phyloP scores from a whole-genome alignment of 2,113 vertebrate genomes.

The Tenebrosternarchus preto region DNA sequence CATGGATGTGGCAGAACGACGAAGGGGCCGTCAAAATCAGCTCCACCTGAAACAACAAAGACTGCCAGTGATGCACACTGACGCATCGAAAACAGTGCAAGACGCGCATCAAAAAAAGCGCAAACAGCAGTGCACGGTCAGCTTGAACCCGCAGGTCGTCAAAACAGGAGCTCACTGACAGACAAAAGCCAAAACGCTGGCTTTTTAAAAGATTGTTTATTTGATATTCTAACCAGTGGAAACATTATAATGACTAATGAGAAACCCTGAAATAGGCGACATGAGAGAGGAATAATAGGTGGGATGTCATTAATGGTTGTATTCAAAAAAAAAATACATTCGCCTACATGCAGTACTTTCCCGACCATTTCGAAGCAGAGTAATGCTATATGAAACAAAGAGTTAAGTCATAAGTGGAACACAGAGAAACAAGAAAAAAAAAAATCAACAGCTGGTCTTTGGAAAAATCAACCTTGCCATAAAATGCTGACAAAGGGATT shows the following conservation, averaged over 20 bases:
- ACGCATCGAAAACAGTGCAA: background rate
- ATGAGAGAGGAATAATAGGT: constrained; percentile 31
- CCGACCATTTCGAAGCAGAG: constrained; percentile 47
- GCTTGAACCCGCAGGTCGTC: background rate
- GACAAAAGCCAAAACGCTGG: background rate
- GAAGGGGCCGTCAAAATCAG: background rate
- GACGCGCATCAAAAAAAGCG: background rate
- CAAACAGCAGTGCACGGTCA: background rate
- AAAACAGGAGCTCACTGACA: background rate
- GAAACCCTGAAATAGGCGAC: background rate
- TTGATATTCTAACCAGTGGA: constrained; percentile 31
- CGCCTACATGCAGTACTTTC: constrained; percentile 58
- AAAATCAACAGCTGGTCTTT: constrained; percentile 36
- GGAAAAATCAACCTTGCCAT: constrained; percentile 7
- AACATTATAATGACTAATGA: constrained; percentile 39
- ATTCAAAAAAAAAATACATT: constrained; percentile 18
- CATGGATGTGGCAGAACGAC: constrained; percentile 63
- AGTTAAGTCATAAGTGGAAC: constrained; percentile 59
- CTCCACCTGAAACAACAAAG: background rate
- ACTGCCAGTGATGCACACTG: background rate
- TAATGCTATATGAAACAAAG: constrained; percentile 22
- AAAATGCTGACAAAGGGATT: constrained; percentile 45
- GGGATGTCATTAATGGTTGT: constrained; percentile 23
- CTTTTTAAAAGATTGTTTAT: constrained; percentile 6
- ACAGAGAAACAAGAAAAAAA: constrained; percentile 42